These are phyloP conservation scores for Drosophila atripex DNA, from an alignment of 2,888 invertebrate species.

Conservation along the genomic window DNA sequence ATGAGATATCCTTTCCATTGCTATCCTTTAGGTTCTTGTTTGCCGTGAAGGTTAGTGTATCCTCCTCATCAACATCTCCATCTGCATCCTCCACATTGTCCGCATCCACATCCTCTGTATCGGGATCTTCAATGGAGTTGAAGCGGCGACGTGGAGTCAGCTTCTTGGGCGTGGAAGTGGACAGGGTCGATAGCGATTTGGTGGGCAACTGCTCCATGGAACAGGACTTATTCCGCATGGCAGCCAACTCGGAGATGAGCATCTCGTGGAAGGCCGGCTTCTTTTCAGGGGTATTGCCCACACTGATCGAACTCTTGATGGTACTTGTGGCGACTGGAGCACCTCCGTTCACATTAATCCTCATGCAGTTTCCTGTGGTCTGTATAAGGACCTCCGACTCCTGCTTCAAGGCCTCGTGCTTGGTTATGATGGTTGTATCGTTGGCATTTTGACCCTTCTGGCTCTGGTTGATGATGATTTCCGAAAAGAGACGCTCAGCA, in stretches of 20 bases:
- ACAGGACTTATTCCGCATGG: constrained; percentile 85
- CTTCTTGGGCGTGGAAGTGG: constrained; percentile 47
- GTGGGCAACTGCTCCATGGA: constrained; percentile 81
- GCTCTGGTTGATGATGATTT: constrained; percentile 82
- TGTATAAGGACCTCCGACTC: constrained; percentile 63
- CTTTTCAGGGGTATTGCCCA: constrained; percentile 80
- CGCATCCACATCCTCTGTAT: constrained; percentile 78
- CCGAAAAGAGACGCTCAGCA: constrained; percentile 83
- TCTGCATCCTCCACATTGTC: constrained; percentile 80
- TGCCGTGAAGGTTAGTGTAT: constrained; percentile 67
- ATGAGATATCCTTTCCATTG: constrained; percentile 55
- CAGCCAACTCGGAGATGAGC: constrained; percentile 88
- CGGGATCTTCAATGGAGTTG: constrained; percentile 72
- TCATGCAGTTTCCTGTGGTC: constrained; percentile 73
- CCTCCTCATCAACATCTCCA: constrained; percentile 72
- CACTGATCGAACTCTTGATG: constrained; percentile 62
- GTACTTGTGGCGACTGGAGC: constrained; percentile 12
- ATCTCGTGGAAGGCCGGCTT: constrained; percentile 86
- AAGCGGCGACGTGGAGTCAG: constrained; percentile 63
- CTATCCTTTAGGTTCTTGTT: constrained; percentile 69
- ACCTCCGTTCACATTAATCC: constrained; percentile 73
- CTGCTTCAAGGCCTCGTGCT: constrained; percentile 77
- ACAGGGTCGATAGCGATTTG: constrained; percentile 44
- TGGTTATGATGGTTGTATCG: constrained; percentile 76
- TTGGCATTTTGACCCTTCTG: constrained; percentile 66